Conservation (phyloP, 2,113 vertebrate genomes). For the Rutilus rutilus region DNA sequence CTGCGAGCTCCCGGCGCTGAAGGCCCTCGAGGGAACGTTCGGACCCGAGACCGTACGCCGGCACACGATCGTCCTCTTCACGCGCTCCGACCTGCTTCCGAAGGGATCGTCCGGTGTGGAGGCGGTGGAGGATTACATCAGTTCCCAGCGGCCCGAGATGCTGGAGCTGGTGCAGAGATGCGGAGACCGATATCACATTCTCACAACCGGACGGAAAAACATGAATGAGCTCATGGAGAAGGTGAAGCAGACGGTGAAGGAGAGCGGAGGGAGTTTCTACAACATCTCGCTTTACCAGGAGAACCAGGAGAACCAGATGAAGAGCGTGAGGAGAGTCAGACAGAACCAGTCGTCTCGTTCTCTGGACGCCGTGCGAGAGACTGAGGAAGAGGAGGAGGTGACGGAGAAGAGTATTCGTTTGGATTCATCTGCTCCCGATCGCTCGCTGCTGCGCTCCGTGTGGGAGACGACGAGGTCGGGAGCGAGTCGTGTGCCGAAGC, state of each 20-base stretch:
- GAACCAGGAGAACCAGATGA: constrained; percentile 60
- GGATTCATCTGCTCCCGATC: constrained; percentile 57
- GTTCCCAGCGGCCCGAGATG: constrained; percentile 66
- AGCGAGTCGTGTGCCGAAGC: constrained; percentile 61
- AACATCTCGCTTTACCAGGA: constrained; percentile 67
- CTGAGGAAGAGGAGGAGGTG: constrained; percentile 56
- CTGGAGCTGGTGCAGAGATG: constrained; percentile 75
- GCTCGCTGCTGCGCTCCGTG: constrained; percentile 62
- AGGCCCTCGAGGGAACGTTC: constrained; percentile 63
- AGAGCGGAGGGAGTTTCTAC: constrained; percentile 69
- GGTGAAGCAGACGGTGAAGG: constrained; percentile 71
- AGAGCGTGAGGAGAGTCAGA: constrained; percentile 32
- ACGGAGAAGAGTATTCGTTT: constrained; percentile 63
- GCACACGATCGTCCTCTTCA: constrained; percentile 74
- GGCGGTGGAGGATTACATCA: constrained; percentile 71
- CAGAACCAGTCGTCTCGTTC: background rate
- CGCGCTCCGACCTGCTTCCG: constrained; percentile 65
- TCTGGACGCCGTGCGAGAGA: constrained; percentile 55
- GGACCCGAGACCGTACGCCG: constrained; percentile 62
- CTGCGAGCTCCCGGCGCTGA: constrained; percentile 64
- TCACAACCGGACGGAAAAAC: background rate
- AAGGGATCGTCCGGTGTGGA: constrained; percentile 36
- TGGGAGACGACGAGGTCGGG: constrained; percentile 57
- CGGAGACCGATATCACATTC: constrained; percentile 74
- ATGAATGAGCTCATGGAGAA: constrained; percentile 71